Percentiles rank a stretch among this genome's conserved stretches.
These are phyloP conservation scores for Nephrotoma appendiculata DNA, from an alignment of 2,888 invertebrate genomes.

Conservation along the genomic window DNA sequence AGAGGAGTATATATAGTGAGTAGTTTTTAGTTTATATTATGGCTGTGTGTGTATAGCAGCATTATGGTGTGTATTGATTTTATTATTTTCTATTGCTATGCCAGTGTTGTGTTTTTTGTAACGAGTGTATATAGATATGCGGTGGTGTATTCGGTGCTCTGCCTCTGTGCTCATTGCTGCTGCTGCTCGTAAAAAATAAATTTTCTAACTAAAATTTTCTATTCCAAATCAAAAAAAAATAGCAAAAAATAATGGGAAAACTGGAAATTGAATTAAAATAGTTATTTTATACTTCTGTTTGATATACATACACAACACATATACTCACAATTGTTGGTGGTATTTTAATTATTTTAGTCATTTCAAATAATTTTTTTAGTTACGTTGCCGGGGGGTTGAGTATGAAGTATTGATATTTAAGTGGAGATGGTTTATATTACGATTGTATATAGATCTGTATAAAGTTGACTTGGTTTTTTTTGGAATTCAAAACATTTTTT, in stretches of 20 bases:
- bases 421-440: neutral
- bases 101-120: neutral
- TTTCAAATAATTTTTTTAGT: neutral
- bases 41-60: neutral
- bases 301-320: neutral
- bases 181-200: neutral
- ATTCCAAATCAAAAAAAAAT: neutral
- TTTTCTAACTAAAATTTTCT: neutral
- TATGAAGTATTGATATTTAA: neutral
- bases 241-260: neutral
- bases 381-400: neutral
- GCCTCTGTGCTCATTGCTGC: neutral
- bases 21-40: neutral
- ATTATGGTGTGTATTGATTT: neutral
- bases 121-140: neutral
- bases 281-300: neutral
- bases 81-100: neutral
- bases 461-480: neutral
- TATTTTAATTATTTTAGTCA: neutral
- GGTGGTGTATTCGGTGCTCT: neutral
- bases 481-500: neutral
- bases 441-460: neutral
- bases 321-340: neutral
- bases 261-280: neutral
- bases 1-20: neutral